These are phyloP conservation scores for Theonella swinhoei DNA, from an alignment of 37 sponge, comb jelly and placozoan species.

Conservation along the genomic window DNA sequence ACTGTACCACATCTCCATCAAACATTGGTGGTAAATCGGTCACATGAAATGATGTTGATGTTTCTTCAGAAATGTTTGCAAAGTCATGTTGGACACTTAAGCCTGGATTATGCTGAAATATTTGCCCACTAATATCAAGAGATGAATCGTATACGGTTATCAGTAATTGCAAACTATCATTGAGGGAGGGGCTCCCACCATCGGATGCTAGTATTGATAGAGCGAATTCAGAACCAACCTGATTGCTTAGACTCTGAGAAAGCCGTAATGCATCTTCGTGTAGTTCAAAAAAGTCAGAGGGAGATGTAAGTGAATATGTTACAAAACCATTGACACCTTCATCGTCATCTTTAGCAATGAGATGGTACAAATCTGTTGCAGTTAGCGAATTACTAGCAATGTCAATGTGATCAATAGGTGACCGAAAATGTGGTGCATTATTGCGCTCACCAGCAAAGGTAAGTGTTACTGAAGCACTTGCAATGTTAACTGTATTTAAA, in stretches of 20 bases:
- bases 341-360: constrained; percentile 53
- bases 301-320: constrained; percentile 25
- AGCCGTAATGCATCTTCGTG: constrained; percentile 15
- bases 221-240: constrained; percentile 20
- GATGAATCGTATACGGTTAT: constrained; percentile 41
- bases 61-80: constrained; percentile 23
- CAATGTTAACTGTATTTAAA: background rate
- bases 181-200: constrained; percentile 29
- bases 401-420: constrained; percentile 28
- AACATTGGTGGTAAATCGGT: background rate
- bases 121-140: background rate
- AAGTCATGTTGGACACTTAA: constrained; percentile 27
- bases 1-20: background rate
- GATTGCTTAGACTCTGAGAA: constrained; percentile 13
- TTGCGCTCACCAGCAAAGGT: constrained; percentile 39
- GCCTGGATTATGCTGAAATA: constrained; percentile 33
- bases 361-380: background rate
- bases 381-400: constrained; percentile 29
- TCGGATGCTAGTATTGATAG: constrained; percentile 49
- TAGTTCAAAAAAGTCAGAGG: constrained; percentile 39
- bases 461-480: constrained; percentile 16
- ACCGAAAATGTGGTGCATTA: constrained; percentile 53
- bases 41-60: background rate
- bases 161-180: constrained; percentile 15
- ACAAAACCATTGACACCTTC: constrained; percentile 21